Conservation (phyloP, 1,140 invertebrate genomes). For the Bursaphelenchus mucronatus region DNA sequence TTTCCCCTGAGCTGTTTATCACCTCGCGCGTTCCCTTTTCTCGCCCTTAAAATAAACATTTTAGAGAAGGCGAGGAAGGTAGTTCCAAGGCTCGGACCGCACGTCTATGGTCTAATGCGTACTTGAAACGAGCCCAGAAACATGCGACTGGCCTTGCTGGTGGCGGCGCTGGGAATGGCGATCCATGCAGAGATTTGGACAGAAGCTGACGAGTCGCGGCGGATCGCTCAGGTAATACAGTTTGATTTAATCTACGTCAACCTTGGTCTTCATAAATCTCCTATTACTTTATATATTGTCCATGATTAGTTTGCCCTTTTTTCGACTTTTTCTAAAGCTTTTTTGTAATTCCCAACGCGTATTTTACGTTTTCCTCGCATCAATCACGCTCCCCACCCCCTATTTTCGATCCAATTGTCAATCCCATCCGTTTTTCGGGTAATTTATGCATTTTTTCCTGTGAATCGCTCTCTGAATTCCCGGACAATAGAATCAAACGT, state of each 20-base stretch:
- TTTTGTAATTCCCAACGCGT: background rate
- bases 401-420: too few relatives aligned
- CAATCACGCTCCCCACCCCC: too few relatives aligned
- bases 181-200: slow-evolving; percentile 20
- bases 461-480: too few relatives aligned
- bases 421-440: too few relatives aligned
- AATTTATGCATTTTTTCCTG: too few relatives aligned
- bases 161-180: background rate
- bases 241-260: too few relatives aligned
- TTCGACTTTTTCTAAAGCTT: too few relatives aligned
- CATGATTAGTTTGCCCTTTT: background rate
- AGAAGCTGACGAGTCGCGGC: slow-evolving; percentile 34
- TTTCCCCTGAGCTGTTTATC: background rate
- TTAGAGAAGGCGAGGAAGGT: background rate
- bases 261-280: too few relatives aligned
- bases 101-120: background rate
- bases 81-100: background rate
- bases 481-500: too few relatives aligned
- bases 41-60: background rate
- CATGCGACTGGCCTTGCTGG: background rate
- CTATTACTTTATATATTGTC: background rate
- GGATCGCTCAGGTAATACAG: slow-evolving; percentile 32
- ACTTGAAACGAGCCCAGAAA: background rate
- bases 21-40: background rate
- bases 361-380: too few relatives aligned